These are phyloP conservation scores for Ploceus nigricollis DNA, from an alignment of 2,113 vertebrate genomes.

Conservation along the genomic window DNA sequence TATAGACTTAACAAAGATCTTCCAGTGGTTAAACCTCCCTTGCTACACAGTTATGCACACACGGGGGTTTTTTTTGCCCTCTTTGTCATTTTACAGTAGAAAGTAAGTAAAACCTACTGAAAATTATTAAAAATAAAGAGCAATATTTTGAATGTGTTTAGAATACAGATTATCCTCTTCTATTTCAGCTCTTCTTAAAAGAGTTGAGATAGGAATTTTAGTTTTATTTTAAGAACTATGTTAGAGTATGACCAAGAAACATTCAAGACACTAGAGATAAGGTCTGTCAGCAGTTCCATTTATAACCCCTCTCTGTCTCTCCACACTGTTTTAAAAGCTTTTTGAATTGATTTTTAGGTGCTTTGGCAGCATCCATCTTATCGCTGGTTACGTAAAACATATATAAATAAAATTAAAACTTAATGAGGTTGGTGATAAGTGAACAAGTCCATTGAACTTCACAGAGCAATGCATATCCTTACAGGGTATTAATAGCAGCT, in stretches of 20 bases:
- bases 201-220: constrained; percentile 10
- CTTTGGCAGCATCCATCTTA: constrained; percentile 48
- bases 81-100: neutral
- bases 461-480: neutral
- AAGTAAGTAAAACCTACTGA: neutral
- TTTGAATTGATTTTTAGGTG: constrained; percentile 69
- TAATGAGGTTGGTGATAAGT: constrained; percentile 46
- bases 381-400: constrained; percentile 7
- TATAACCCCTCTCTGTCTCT: constrained; percentile 48
- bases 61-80: fast-evolving
- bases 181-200: neutral
- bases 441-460: neutral
- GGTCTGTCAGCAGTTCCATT: constrained; percentile 70
- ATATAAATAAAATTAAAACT: constrained; percentile 68
- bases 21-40: neutral
- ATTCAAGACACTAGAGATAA: constrained; percentile 44
- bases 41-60: neutral
- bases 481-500: neutral
- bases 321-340: constrained; percentile 63
- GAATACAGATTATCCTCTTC: neutral
- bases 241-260: constrained; percentile 24
- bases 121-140: neutral
- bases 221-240: constrained; percentile 27
- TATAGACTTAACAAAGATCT: neutral
- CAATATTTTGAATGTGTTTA: neutral